Evolutionary conservation across 2,888 invertebrate genomes (phyloP), one percentile per base, ranked within the genome.

Genomic region (Gastracanthus pulcherrimus): DNA sequence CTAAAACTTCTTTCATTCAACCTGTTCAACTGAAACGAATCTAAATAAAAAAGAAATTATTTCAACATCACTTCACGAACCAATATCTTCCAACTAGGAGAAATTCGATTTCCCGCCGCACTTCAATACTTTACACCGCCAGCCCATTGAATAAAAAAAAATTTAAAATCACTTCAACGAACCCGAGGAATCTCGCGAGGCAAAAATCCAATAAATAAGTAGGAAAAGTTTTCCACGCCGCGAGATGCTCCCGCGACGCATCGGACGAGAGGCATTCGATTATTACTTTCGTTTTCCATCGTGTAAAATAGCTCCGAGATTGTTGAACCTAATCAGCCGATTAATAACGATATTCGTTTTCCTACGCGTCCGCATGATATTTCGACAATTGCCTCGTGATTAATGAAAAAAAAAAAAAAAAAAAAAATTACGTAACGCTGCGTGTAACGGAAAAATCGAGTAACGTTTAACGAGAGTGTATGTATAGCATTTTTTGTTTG

Each of bases 201-300:
- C 11, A 62, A 62, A n/a, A 36, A n/a, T 7, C n/a, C 62, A 34
- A 34, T 60, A 31, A 29, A 31, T 34, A 41, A 19, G 31, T n/a
- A 6, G 26, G 31, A 76, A 69, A 60, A 69, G 58, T 51, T 60
- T 45, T 64, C 36, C 51, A 36, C 60, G 29, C 19, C 23, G 41
- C 11, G 29, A 62, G 62, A 51, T 75, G 75, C 48, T 48, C 48
- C 58, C 29, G 31, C 16, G 48, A 48, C 19, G 19, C 48, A 13
- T 19, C 69, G 60, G 38, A 26, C 64, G 60, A 70, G 48, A 69
- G 58, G 36, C 36, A 38, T n/a, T 70, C 13, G 60, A 62, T 69
- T 60, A 70, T 71, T 19, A 78, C 71, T 78, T 78, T 78, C 77
- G 51, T 78, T 64, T 71, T 78, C 38, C 6, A 45, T 6, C 31